Evolutionary conservation across 1,140 invertebrate species (phyloP).

Genomic region (Neoseiulus cucumeris): DNA sequence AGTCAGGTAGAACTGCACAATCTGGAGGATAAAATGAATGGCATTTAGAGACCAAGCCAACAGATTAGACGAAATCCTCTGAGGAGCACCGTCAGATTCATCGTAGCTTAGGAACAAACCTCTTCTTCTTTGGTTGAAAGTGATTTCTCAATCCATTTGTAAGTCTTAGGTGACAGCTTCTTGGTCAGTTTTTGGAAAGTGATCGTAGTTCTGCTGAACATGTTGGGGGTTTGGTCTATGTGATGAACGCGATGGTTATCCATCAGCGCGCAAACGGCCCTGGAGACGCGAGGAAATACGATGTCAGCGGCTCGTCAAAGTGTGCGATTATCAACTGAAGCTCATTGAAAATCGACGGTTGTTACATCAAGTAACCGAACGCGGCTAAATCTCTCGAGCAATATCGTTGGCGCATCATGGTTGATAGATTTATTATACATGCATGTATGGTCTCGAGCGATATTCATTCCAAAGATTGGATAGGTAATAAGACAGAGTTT

Average conservation of each 20-base stretch:
- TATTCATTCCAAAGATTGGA: no score
- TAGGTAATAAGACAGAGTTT: no score
- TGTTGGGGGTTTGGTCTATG: conserved; percentile 5
- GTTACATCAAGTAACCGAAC: background rate
- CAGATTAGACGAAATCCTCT: no score
- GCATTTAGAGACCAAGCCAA: no score
- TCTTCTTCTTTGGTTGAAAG: conserved; percentile 1
- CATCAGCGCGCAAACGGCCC: background rate
- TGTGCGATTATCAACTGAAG: no score
- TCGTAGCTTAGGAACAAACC: background rate
- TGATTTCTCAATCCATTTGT: background rate
- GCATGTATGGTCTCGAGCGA: background rate
- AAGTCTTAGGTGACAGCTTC: conserved; percentile 4
- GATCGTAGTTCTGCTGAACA: background rate
- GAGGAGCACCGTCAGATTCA: no score
- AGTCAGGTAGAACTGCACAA: background rate
- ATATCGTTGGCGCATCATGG: background rate
- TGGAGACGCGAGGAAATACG: background rate
- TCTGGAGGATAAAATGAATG: no score
- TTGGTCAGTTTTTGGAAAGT: background rate
- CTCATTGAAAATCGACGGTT: background rate
- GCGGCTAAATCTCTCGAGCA: background rate
- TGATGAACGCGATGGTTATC: conserved; percentile 2
- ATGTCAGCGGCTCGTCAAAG: no score
- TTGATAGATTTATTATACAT: background rate